These are phyloP conservation scores for Xestia xanthographa DNA, from an alignment of 2,888 invertebrate genomes.

Conservation along the genomic window DNA sequence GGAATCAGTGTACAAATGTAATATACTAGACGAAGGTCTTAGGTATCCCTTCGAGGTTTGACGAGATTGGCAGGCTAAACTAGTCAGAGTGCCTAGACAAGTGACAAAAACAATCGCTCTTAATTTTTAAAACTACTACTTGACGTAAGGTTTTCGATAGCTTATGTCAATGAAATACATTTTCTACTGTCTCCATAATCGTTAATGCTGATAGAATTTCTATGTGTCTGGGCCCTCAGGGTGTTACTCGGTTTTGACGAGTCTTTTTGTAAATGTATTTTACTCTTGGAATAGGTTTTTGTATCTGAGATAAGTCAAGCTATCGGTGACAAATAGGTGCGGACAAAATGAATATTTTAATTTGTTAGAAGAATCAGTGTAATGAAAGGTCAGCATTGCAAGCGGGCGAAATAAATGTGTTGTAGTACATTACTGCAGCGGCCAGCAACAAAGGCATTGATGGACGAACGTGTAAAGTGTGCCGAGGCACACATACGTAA, in stretches of 20 bases:
- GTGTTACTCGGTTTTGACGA: conserved; percentile 35
- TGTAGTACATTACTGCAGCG: too few relatives aligned
- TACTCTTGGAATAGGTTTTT: conserved; percentile 40
- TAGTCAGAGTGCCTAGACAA: neutral
- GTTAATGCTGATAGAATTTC: neutral
- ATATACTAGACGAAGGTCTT: conserved; percentile 34
- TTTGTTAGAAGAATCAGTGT: conserved; percentile 21
- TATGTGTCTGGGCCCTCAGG: neutral
- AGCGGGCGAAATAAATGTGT: neutral
- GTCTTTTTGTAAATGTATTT: conserved; percentile 45
- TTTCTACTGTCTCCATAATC: neutral
- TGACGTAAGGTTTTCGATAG: neutral
- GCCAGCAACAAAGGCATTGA: too few relatives aligned
- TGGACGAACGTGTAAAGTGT: too few relatives aligned
- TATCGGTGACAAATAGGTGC: conserved; percentile 16
- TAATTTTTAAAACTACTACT: neutral
- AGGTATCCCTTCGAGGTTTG: conserved; percentile 2
- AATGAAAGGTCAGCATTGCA: conserved; percentile 23
- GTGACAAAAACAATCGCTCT: neutral
- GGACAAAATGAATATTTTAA: conserved; percentile 1
- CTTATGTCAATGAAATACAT: neutral
- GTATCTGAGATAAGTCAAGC: conserved; percentile 16
- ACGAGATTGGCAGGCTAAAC: neutral
- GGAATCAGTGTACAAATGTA: conserved; percentile 61
- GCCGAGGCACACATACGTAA: too few relatives aligned